Evolutionary conservation across 1,140 invertebrate genomes (phyloP).

Genomic region (Hermatobates lingyangjiaoensis): DNA sequence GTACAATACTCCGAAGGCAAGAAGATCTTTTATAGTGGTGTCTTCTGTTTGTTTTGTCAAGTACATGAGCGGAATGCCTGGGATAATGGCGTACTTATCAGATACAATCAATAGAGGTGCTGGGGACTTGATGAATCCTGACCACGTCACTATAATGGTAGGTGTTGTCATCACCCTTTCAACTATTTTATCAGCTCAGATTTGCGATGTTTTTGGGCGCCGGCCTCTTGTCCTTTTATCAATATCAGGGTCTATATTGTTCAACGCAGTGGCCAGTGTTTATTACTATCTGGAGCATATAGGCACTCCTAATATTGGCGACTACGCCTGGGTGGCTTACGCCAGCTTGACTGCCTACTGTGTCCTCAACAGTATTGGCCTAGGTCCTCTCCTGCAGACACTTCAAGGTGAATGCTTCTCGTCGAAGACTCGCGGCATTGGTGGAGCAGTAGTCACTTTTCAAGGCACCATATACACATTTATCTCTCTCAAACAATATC

Average conservation of each 20-base stretch:
- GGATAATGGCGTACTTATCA: slow-evolving; percentile 14
- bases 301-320: neutral
- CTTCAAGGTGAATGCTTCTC: slow-evolving; percentile 13
- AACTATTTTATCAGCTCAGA: slow-evolving; percentile 20
- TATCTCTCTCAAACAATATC: slow-evolving; percentile 12
- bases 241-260: slow-evolving; percentile 20
- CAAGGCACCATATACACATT: slow-evolving; percentile 4
- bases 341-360: slow-evolving; percentile 5
- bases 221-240: slow-evolving; percentile 32
- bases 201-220: slow-evolving; percentile 28
- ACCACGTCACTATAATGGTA: slow-evolving; percentile 14
- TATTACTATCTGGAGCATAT: slow-evolving; percentile 1
- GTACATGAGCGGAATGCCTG: slow-evolving; percentile 13
- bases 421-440: slow-evolving; percentile 7
- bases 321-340: slow-evolving; percentile 13
- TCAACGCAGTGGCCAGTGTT: slow-evolving; percentile 3
- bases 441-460: neutral
- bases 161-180: slow-evolving; percentile 22
- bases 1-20: slow-evolving; percentile 8
- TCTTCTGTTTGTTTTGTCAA: slow-evolving; percentile 12
- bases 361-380: slow-evolving; percentile 7
- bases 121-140: slow-evolving; percentile 6
- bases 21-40: slow-evolving; percentile 15
- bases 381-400: slow-evolving; percentile 13
- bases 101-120: slow-evolving; percentile 10